Evolutionary conservation across 2,888 invertebrate genomes (phyloP).

Genomic region (Drosophila imparisetae): DNA sequence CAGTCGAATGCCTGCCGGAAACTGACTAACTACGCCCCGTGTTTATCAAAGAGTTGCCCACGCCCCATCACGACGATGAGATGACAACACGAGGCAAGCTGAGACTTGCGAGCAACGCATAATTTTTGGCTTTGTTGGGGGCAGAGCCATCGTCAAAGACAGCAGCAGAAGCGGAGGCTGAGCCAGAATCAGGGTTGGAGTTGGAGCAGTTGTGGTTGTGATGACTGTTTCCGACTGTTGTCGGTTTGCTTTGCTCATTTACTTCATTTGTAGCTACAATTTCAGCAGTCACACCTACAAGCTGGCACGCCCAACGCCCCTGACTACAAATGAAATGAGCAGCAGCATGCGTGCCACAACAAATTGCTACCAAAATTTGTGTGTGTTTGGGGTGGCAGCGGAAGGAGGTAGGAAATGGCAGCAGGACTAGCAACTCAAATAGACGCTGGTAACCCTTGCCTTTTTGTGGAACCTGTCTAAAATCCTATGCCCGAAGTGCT

Average conservation of each 20-base stretch:
- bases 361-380: constrained; percentile 60
- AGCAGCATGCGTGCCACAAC: constrained; percentile 74
- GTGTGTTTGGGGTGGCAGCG: not conserved
- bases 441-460: constrained; percentile 44
- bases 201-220: constrained; percentile 18
- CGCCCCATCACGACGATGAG: constrained; percentile 41
- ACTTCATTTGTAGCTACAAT: constrained; percentile 74
- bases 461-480: constrained; percentile 27
- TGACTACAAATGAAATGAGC: constrained; percentile 53
- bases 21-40: constrained; percentile 45
- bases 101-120: constrained; percentile 38
- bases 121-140: constrained; percentile 32
- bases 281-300: constrained; percentile 71
- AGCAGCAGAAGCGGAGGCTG: not conserved
- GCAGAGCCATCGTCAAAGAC: not conserved
- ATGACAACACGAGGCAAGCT: constrained; percentile 28
- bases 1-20: constrained; percentile 45
- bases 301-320: constrained; percentile 38
- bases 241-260: constrained; percentile 44
- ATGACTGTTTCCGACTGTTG: constrained; percentile 52
- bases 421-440: constrained; percentile 25
- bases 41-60: constrained; percentile 52
- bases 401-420: constrained; percentile 17
- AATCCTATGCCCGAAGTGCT: constrained; percentile 64
- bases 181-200: not conserved